A percentile compares a stretch with the other conserved stretches of the same genome.
phyloP scores from a whole-genome alignment of 2,113 vertebrate genomes.

The Fukomys damarensis region DNA sequence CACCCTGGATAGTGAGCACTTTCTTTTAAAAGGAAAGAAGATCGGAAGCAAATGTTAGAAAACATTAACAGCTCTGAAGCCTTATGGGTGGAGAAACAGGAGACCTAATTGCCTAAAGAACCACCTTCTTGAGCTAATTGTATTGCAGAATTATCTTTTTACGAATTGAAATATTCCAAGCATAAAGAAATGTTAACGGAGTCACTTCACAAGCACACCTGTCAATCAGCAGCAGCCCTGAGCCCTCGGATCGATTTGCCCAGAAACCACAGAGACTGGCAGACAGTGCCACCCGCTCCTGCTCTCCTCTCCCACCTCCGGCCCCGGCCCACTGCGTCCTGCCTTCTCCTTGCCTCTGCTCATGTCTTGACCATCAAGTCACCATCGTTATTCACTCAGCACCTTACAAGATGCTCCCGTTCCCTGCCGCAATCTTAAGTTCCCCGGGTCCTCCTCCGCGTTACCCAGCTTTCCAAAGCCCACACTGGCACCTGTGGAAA shows the following conservation, averaged over 20 bases:
- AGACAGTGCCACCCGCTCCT: not conserved
- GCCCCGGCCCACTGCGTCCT: not conserved
- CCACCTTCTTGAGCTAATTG: not conserved
- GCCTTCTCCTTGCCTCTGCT: not conserved
- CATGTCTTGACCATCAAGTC: not conserved
- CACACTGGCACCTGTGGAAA: not conserved
- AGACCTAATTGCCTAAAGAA: not conserved
- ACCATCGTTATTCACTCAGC: not conserved
- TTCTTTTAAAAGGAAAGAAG: not conserved
- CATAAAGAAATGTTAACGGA: not conserved
- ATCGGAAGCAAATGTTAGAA: slow-evolving; percentile 7
- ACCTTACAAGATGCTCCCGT: not conserved
- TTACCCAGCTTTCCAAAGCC: not conserved
- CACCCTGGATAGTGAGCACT: not conserved
- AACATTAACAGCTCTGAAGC: not conserved
- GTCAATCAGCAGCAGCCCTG: not conserved
- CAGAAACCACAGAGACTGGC: not conserved
- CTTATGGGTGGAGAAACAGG: not conserved
- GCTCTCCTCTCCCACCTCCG: not conserved
- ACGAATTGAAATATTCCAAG: not conserved
- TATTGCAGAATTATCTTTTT: slow-evolving; percentile 14
- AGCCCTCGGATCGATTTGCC: not conserved
- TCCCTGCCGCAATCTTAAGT: not conserved
- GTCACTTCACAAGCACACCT: not conserved
- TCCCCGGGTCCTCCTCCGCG: not conserved